These are phyloP conservation scores for Sternotherus odoratus DNA, from an alignment of 2,797 vertebrate genomes.

Conservation along the genomic window DNA sequence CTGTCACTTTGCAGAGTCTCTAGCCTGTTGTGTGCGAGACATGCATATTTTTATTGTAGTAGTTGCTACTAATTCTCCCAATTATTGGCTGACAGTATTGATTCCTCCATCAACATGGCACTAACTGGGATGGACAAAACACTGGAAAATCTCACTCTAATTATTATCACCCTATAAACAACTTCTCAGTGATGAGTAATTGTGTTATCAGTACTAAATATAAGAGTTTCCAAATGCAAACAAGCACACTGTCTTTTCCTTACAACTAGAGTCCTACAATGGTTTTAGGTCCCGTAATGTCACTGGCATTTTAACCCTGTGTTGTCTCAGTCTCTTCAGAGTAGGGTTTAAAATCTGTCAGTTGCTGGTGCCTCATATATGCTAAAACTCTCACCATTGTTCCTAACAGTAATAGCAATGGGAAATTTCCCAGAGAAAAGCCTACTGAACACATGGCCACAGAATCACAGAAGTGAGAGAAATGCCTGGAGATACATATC, in stretches of 20 bases:
- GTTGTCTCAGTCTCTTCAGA: neutral
- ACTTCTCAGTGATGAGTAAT: constrained; percentile 21
- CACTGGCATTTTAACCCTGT: fast-evolving
- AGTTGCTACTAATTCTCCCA: constrained; percentile 58
- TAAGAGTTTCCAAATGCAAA: neutral
- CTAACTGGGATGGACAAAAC: constrained; percentile 63
- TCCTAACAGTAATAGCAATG: neutral
- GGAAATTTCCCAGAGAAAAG: neutral
- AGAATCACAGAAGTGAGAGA: neutral
- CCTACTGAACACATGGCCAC: neutral
- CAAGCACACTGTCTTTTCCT: neutral
- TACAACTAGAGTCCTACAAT: neutral
- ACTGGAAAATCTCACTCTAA: constrained; percentile 46
- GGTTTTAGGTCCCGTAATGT: neutral
- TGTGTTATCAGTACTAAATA: neutral
- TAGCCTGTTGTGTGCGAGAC: constrained; percentile 23
- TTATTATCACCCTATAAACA: constrained; percentile 50
- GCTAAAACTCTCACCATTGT: neutral
- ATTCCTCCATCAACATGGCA: constrained; percentile 61
- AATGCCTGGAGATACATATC: neutral
- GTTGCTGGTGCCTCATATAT: neutral
- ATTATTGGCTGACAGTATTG: constrained; percentile 58
- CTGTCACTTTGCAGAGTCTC: constrained; percentile 29
- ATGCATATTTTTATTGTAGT: constrained; percentile 53
- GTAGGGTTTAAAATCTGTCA: neutral